Evolutionary conservation across 2,888 invertebrate genomes (phyloP), one percentile per base, ranked within the genome.

Genomic region (Lycia hirtaria): DNA sequence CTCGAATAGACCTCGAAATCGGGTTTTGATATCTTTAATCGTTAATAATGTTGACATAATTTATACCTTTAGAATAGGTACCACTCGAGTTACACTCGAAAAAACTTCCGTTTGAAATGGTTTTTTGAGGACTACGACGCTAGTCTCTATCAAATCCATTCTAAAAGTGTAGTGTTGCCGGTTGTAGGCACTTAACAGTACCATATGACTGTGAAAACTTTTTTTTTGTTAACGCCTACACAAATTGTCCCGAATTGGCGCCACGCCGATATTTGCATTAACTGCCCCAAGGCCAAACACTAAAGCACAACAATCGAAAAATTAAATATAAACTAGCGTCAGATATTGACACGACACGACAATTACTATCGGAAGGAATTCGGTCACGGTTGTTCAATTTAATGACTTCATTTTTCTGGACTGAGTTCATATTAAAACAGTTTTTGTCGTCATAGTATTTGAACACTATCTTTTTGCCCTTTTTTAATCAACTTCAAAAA

Each of bases 281-380:
- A 26, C 33, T 15, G 41, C 47, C 14, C 12, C 45, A 56, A 56
- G 56, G 56, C 56, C 44, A 50, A 50, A 45, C 56, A 56, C 30
- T 26, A 50, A 54, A 56, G 37, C 56, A 50, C 38, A 56, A 50
- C 50, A 50, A 56, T 56, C 45, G 43, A 50, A 12, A 43, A 56
- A 45, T 50, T 56, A 50, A 38, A 56, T 56, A 45, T 56, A 56
- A 56, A 38, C 44, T 15, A 22, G 48, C 19, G 33, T 48, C 33
- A 43, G 49, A 49, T 48, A 55, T 55, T 35, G 55, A 44, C 50
- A 45, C 32, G 24, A 44, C 38, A 32, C n/a, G n/a, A n/a, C n/a
- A n/a, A n/a, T 50, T 41, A 55, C 40, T 54, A 54, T 43, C 49
- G 43, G 17, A 49, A 55, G 49, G 48, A 55, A 55, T 43, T 48